phyloP scores from a whole-genome alignment of 2,797 vertebrate genomes.

The Neopelma chrysocephalum region DNA sequence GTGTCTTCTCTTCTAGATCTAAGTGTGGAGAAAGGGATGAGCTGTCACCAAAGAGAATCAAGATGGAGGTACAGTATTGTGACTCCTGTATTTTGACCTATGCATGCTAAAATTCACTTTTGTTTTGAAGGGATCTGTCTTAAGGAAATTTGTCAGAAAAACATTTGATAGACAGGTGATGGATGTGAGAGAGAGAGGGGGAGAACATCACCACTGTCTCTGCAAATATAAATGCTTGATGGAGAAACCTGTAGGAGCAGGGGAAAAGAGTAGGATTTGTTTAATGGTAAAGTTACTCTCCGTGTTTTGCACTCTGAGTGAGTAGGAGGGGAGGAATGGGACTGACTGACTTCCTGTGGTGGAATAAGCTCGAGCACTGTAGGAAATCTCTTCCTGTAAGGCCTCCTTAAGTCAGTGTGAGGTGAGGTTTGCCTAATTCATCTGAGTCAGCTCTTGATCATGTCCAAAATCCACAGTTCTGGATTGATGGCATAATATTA shows the following conservation, averaged over 20 bases:
- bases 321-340: constrained; percentile 17
- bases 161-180: constrained; percentile 29
- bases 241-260: constrained; percentile 23
- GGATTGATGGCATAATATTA: not conserved
- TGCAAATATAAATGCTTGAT: not conserved
- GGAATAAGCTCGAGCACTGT: not conserved
- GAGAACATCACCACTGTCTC: not conserved
- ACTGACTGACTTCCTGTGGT: constrained; percentile 3
- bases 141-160: constrained; percentile 15
- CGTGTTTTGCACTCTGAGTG: not conserved
- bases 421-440: not conserved
- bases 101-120: not conserved
- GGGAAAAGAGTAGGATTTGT: constrained; percentile 42
- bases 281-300: not conserved
- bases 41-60: constrained; percentile 95
- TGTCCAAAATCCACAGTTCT: not conserved
- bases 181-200: not conserved
- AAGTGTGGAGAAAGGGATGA: constrained; percentile 95
- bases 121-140: constrained; percentile 29
- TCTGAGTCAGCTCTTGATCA: not conserved
- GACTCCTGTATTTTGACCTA: constrained; percentile 3
- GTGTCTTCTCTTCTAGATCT: constrained; percentile 79
- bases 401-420: not conserved
- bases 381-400: not conserved
- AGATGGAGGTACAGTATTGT: constrained; percentile 87